Percentiles rank a stretch among this genome's conserved stretches.
phyloP scores from a whole-genome alignment of 2,888 invertebrate species.

The Coremacera marginata region DNA sequence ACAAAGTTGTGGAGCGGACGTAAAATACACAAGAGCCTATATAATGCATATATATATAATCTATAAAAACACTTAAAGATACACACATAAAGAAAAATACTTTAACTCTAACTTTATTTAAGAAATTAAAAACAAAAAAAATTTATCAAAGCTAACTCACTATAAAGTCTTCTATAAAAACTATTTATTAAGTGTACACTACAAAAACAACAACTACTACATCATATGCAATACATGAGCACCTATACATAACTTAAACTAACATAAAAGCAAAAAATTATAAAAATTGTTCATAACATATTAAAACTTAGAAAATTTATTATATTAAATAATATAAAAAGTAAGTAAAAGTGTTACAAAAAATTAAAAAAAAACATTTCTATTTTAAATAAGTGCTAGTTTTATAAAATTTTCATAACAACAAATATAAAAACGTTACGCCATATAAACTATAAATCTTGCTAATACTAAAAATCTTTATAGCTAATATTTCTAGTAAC shows the following conservation, averaged over 20 bases:
- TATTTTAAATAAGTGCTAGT: neutral
- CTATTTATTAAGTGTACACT: neutral
- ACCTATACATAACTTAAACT: neutral
- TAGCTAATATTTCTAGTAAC: neutral
- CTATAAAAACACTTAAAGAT: neutral
- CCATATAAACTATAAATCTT: neutral
- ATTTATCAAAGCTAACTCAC: too few species aligned
- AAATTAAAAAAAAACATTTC: neutral
- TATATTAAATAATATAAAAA: neutral
- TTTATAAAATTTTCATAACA: neutral
- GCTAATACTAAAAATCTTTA: neutral
- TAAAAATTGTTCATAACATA: neutral
- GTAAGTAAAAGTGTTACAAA: neutral
- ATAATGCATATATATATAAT: neutral
- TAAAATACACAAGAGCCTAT: neutral
- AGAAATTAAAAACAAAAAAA: too few species aligned
- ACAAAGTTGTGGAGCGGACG: neutral
- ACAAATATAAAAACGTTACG: neutral
- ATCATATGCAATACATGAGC: neutral
- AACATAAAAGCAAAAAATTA: neutral
- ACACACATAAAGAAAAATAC: neutral
- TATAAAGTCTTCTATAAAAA: conserved; percentile 7
- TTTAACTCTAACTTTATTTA: too few species aligned
- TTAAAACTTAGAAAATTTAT: neutral
- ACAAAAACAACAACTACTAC: neutral